Evolutionary conservation across 2,888 invertebrate species (phyloP), one percentile per base, ranked within the genome.

Genomic region (Ichneumon xanthorius): DNA sequence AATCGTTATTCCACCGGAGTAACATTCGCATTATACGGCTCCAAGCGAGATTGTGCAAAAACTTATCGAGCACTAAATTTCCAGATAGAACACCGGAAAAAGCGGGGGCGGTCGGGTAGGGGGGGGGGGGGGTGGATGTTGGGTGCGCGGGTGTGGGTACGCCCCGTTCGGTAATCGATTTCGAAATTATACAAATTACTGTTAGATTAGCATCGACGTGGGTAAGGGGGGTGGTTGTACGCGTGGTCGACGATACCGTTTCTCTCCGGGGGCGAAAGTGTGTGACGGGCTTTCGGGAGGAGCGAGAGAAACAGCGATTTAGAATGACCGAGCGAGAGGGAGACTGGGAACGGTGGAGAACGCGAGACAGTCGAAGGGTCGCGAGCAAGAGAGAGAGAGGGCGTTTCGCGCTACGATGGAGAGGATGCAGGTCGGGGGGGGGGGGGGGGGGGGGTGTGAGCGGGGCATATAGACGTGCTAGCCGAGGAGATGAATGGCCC

Each of bases 141-240:
- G 26, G 30, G 16, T 4, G 30, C 14, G 26, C 26, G 26, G 26
- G 26, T 26, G 26, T 11, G 14, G 30, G 33, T 16, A 14, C 61
- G 30, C 30, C 30, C 30, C 30, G 16, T 77, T 80, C 76, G 75
- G 87, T 84, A 86, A 87, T 87, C 90, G 89, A 90, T 91, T 92
- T 90, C 88, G 85, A 89, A 92, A 92, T 92, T 92, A 92, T 92
- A 92, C 92, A 92, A 91, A 92, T 91, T 90, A 89, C 91, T 78
- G 86, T 83, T 81, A 87, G 89, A 91, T 92, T 91, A 90, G 90
- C 90, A 92, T 92, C 88, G 86, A 82, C 72, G 80, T 72, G 19
- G 71, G 79, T 71, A 45, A 19, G 68, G 19, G 72, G 65, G 55
- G 50, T 3, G 73, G 16, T 30, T 72, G 78, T 67, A 68, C 71